Conservation (phyloP, 2,113 vertebrate species). For the Saccopteryx bilineata region DNA sequence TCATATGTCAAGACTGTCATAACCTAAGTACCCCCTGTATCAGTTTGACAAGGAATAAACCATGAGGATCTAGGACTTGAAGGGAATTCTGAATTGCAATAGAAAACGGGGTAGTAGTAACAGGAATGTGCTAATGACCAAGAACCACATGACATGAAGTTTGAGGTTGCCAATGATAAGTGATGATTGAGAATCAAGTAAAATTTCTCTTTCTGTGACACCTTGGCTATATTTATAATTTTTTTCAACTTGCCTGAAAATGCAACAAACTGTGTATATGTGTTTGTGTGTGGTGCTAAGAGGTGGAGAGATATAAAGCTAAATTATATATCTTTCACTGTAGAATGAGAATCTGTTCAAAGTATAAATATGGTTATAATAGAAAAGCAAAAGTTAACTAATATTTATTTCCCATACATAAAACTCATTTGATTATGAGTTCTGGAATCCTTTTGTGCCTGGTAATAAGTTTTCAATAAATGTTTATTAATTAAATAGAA, state of each 20-base stretch:
- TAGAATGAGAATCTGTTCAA: not conserved
- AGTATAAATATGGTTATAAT: not conserved
- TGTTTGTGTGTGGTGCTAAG: not conserved
- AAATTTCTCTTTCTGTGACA: not conserved
- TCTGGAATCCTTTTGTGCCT: not conserved
- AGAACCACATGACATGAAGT: not conserved
- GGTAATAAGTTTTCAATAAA: not conserved
- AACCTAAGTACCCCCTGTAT: not conserved
- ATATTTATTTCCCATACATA: not conserved
- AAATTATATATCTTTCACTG: not conserved
- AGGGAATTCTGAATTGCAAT: not conserved
- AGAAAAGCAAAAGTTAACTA: not conserved
- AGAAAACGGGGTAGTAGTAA: not conserved
- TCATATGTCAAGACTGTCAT: too few species aligned
- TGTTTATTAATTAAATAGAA: not conserved
- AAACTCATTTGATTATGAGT: not conserved
- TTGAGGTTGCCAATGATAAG: not conserved
- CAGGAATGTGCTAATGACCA: too few species aligned
- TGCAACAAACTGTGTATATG: not conserved
- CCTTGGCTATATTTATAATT: not conserved
- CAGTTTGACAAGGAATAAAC: not conserved
- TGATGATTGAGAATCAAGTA: not conserved
- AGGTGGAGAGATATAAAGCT: not conserved
- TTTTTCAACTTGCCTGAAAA: not conserved
- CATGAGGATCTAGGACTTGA: not conserved